Percentiles rank a stretch among this genome's conserved stretches.
phyloP scores from a whole-genome alignment of 2,113 vertebrate species.

The Ceuthmochares aereus region DNA sequence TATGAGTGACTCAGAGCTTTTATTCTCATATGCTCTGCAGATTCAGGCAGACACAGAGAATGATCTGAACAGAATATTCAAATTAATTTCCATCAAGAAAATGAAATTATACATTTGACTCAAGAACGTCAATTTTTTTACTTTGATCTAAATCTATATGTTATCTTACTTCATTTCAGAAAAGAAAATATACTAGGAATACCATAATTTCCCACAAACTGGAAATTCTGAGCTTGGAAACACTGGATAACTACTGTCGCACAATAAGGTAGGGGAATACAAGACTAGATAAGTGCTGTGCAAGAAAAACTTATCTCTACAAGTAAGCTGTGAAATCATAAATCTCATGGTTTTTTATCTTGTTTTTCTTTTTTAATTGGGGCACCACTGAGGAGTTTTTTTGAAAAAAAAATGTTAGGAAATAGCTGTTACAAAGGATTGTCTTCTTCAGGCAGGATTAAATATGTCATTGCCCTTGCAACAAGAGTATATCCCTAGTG shows the following conservation, averaged over 20 bases:
- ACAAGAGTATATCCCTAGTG: neutral
- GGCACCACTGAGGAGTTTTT: neutral
- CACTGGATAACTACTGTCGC: neutral
- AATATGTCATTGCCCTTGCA: conserved; percentile 16
- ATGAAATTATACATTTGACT: neutral
- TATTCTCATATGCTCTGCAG: neutral
- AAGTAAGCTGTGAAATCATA: neutral
- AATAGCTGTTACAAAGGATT: neutral
- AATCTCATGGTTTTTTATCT: neutral
- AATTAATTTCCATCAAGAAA: neutral
- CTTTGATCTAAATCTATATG: neutral
- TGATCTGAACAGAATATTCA: neutral
- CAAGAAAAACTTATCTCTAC: neutral
- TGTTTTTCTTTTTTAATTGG: neutral
- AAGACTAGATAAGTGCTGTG: rapidly evolving
- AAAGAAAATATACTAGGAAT: neutral
- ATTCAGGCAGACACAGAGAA: neutral
- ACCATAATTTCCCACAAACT: neutral
- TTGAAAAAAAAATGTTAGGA: neutral
- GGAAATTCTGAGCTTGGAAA: neutral
- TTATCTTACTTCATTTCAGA: neutral
- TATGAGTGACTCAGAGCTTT: rapidly evolving
- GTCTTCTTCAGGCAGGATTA: conserved; percentile 24
- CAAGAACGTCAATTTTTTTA: rapidly evolving
- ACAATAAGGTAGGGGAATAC: neutral